These are phyloP conservation scores for Brachypodius melanocephalos DNA, from an alignment of 2,113 vertebrate genomes.

Conservation along the genomic window DNA sequence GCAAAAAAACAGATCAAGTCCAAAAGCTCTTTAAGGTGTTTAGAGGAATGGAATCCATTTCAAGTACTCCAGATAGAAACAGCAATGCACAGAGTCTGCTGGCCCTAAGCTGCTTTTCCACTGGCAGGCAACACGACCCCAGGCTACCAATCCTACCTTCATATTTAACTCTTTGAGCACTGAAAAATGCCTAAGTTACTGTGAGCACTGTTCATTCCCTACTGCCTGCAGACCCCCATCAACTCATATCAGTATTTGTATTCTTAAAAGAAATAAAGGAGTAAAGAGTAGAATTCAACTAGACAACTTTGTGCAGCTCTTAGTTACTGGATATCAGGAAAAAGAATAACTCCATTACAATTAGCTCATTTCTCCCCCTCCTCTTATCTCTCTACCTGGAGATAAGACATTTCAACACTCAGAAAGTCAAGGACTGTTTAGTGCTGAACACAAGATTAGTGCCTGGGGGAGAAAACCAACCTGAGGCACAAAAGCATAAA, in stretches of 20 bases:
- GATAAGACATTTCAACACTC: neutral
- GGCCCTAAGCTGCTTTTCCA: neutral
- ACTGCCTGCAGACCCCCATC: neutral
- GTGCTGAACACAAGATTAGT: neutral
- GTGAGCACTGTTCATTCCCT: neutral
- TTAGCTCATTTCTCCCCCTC: neutral
- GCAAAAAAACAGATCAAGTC: neutral
- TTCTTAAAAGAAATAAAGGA: neutral
- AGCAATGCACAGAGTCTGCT: neutral
- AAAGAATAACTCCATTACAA: neutral
- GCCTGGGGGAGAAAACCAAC: neutral
- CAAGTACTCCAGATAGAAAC: neutral
- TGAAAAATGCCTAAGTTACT: neutral
- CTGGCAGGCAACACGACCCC: neutral
- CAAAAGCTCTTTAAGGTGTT: neutral
- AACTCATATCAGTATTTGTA: accelerated
- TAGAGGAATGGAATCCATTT: neutral
- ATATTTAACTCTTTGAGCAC: neutral
- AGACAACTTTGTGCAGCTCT: neutral
- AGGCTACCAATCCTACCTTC: neutral
- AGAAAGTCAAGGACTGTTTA: neutral
- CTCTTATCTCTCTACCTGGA: neutral
- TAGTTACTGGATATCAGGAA: neutral
- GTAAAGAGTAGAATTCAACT: neutral
- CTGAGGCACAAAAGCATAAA: neutral